Conservation (phyloP, 2,797 vertebrate species). For the Manis javanica region DNA sequence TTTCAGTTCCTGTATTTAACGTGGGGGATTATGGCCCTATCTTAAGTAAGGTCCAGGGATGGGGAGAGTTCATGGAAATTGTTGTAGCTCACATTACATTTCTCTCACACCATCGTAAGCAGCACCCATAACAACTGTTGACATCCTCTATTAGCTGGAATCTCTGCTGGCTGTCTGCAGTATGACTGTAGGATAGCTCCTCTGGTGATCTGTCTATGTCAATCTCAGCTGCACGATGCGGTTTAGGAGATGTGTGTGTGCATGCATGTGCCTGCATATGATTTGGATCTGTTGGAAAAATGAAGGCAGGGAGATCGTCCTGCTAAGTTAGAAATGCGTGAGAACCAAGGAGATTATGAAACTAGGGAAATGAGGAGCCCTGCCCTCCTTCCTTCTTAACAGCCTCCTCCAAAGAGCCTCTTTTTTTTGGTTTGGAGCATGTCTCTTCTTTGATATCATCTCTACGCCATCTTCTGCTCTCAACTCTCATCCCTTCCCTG, state of each 20-base stretch:
- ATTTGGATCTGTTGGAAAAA: not conserved
- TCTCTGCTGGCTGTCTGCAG: not conserved
- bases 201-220: slow-evolving; percentile 1
- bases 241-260: not conserved
- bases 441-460: not conserved
- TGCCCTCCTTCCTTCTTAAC: not conserved
- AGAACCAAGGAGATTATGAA: not conserved
- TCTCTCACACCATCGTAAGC: not conserved
- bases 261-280: not conserved
- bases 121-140: not conserved
- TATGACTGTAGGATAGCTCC: not conserved
- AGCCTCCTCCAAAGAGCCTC: not conserved
- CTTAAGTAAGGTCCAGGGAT: not conserved
- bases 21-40: not conserved
- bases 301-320: not conserved
- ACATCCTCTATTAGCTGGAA: not conserved
- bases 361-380: not conserved
- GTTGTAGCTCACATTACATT: not conserved
- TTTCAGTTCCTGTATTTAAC: not conserved
- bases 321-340: not conserved
- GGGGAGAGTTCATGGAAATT: not conserved
- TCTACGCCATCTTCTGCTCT: not conserved
- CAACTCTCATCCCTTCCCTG: not conserved
- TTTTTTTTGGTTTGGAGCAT: not conserved
- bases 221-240: not conserved